Evolutionary conservation across 2,113 vertebrate species (phyloP), one percentile per base, ranked within the genome.

Genomic region (Blennius ocellaris): DNA sequence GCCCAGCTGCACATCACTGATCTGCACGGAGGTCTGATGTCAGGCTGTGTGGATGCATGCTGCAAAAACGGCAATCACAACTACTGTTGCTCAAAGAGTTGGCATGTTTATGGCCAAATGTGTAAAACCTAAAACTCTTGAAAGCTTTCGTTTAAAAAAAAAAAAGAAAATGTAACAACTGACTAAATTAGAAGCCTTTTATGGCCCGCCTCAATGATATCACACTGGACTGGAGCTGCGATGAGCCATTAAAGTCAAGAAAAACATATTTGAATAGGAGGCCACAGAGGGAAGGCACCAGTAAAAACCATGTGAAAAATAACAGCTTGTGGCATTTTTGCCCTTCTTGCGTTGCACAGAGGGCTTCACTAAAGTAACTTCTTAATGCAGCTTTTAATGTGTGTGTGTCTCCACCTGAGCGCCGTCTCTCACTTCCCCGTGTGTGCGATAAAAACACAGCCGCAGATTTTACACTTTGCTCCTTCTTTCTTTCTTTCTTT

Each of bases 401-500:
- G 12, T 39, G 10, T 43, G 44, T 60, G 64, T 62, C 10, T 65
- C 41, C 5, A 7, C 48, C 52, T 6, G 50, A 43, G 21, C 41
- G 16, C 5, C 9, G 43, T 39, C 50, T 49, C 44, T 69, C 51
- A 8, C 50, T 56, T 78, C 36, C 50, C 10, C 11, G 45, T 53
- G 15, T 2, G 49, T 7, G 6, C 37, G 21, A 45, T 30, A 37
- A 30, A 30, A 77, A 71, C 10, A 15, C 6, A 0, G 9, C 43
- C 1, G 17, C 38, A 50, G 56, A 63, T 78, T 78, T 75, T 75
- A 50, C 59, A 50, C 50, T 44, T 17, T 51, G 53, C 76, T 76
- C 41, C 5, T 10, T 10, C 5, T 10, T 10, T 10, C 41, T 10
- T 10, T 5, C 41, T 61, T 73, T 60, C 54, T 30, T 30, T 30